These are phyloP conservation scores for Mongoloraphidia duomilia DNA, from an alignment of 2,888 invertebrate genomes.

Conservation along the genomic window DNA sequence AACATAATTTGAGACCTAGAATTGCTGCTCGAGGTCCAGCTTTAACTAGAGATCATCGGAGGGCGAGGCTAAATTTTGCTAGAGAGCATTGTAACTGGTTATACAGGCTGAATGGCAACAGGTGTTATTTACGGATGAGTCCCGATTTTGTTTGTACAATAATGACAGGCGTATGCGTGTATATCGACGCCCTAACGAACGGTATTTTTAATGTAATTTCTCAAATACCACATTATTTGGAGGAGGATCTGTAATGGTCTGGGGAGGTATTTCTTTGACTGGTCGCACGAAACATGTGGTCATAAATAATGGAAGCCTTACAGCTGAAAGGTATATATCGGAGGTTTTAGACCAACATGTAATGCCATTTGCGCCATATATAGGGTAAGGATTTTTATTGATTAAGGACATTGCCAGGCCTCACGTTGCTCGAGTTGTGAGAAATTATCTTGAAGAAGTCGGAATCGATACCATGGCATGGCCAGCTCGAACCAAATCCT, in stretches of 20 bases:
- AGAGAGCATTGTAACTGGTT: background rate
- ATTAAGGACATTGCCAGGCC: no score
- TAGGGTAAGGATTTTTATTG: background rate
- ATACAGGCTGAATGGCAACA: background rate
- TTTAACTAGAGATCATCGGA: no score
- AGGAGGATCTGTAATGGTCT: background rate
- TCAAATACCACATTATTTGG: no score
- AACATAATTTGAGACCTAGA: no score
- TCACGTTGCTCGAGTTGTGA: background rate
- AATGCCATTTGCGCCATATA: background rate
- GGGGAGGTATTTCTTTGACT: background rate
- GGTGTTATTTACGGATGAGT: conserved; percentile 1
- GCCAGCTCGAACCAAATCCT: background rate
- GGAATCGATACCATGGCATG: background rate
- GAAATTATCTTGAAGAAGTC: background rate
- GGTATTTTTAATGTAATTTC: no score
- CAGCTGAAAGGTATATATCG: background rate
- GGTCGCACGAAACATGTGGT: background rate
- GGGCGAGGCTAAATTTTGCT: background rate
- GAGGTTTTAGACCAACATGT: background rate
- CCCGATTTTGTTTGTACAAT: background rate
- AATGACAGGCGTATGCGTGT: background rate
- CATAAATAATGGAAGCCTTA: background rate
- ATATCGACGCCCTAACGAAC: background rate
- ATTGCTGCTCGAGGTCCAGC: no score